Base-by-base conservation (phyloP, 2,888 invertebrate species). In the Drosophila cyrtoloma region DNA sequence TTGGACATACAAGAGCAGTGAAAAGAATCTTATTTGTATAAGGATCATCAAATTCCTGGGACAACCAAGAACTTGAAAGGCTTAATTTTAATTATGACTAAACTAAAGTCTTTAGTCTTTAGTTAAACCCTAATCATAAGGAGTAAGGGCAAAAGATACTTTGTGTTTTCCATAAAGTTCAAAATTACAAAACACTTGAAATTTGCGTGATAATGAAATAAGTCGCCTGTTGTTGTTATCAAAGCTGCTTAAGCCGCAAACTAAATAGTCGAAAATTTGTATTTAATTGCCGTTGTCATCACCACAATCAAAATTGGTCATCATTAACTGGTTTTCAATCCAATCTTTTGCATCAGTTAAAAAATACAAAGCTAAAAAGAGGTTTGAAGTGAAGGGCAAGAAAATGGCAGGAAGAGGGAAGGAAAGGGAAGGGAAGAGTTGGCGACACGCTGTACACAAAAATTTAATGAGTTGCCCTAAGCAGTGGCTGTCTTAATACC, bases 391-490 rank as follows among this genome's bases (percentile, higher is more conserved):
- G 64, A 68, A 66, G 61, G 47, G 47, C 22, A 22, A 47, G 47
- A 26, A 47, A 22, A 12, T 3, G 22, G 12, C 2, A 12, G 12
- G 5, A 12, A 22, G 44, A 22, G n/a, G 19, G 56, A 71, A 67
- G 58, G 61, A 12, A 33, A 66, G 32, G 10, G 22, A 22, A 19
- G 51, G 50, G 28, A 37, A 37, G 33, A 39, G 64, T 60, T 58
- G 63, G 53, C 71, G 47, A 69, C 56, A 62, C 42, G 52, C 65
- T 66, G 60, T 69, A 56, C 64, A 32, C 64, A 32, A 75, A 64
- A 47, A 37, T 61, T 75, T 65, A 71, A 77, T 62, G 84, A 65
- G 50, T 58, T 68, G 78, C 64, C 70, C 73, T 88, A 86, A 88
- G 85, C 90, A 72, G 75, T 58, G 39, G 53, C 44, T 74, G 55